Conservation (phyloP, 1,140 invertebrate species). For the Epicauta chinensis region DNA sequence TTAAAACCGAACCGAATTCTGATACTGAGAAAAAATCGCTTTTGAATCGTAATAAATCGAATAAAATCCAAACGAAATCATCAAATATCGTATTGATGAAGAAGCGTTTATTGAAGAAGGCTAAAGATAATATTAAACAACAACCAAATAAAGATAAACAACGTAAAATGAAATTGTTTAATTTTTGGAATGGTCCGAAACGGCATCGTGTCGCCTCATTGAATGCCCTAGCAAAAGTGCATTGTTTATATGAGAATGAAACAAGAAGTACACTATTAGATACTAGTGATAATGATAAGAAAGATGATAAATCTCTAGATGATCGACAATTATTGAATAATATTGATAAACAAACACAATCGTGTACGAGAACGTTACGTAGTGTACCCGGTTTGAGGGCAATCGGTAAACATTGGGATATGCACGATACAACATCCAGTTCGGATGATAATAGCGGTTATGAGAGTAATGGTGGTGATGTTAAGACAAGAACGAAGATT, state of each 20-base stretch:
- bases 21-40: slow-evolving; percentile 25
- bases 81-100: slow-evolving; percentile 35
- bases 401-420: slow-evolving; percentile 77
- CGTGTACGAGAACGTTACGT: slow-evolving; percentile 54
- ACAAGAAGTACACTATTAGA: slow-evolving; percentile 61
- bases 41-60: slow-evolving; percentile 31
- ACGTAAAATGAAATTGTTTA: slow-evolving; percentile 47
- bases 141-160: slow-evolving; percentile 28
- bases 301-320: slow-evolving; percentile 20
- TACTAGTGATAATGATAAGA: slow-evolving; percentile 39
- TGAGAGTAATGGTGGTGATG: slow-evolving; percentile 18
- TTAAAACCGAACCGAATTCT: slow-evolving; percentile 13
- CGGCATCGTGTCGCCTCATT: slow-evolving; percentile 78
- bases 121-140: slow-evolving; percentile 26
- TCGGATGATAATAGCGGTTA: slow-evolving; percentile 46
- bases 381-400: slow-evolving; percentile 67
- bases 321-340: slow-evolving; percentile 22
- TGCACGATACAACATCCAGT: slow-evolving; percentile 54
- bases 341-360: slow-evolving; percentile 20
- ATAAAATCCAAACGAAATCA: slow-evolving; percentile 39
- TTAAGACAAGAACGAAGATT: slow-evolving; percentile 16
- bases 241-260: slow-evolving; percentile 86
- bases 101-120: slow-evolving; percentile 19
- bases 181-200: slow-evolving; percentile 64
- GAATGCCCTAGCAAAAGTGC: slow-evolving; percentile 86